Conservation (phyloP, 2,113 vertebrate genomes). For the Ivindomyrus marchei region DNA sequence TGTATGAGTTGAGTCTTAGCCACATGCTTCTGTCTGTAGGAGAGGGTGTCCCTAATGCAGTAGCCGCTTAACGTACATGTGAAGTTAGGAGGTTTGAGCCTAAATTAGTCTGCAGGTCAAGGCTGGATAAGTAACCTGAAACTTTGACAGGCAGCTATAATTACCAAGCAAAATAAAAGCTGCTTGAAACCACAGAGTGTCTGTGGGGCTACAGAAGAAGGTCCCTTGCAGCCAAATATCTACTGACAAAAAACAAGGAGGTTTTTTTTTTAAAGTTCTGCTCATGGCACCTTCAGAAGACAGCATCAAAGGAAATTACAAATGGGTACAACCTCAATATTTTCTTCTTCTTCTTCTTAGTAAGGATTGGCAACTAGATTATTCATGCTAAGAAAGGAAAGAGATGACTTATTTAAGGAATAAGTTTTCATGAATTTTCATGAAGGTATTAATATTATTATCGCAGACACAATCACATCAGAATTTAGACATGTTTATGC, state of each 20-base stretch:
- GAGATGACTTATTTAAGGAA: neutral
- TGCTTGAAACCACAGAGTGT: neutral
- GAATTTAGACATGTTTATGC: neutral
- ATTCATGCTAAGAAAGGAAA: constrained; percentile 3
- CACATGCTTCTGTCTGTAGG: neutral
- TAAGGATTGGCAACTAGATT: constrained; percentile 5
- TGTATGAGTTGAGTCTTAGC: neutral
- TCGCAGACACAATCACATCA: neutral
- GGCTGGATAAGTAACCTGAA: neutral
- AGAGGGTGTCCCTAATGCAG: neutral
- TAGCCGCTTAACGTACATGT: neutral
- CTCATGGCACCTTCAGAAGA: neutral
- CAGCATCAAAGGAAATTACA: neutral
- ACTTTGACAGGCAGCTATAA: neutral
- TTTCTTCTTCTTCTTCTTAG: neutral
- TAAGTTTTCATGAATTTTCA: neutral
- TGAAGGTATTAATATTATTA: neutral
- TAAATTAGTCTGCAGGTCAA: neutral
- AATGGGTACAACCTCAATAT: neutral
- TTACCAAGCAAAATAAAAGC: neutral
- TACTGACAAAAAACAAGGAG: neutral
- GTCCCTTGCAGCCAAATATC: neutral
- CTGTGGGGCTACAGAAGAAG: neutral
- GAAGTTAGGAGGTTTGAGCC: neutral
- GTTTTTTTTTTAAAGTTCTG: neutral